Base-by-base conservation (phyloP, 30 jellyfish, hydroid and myxozoan species). In the Pseudorhiza aurosa region DNA sequence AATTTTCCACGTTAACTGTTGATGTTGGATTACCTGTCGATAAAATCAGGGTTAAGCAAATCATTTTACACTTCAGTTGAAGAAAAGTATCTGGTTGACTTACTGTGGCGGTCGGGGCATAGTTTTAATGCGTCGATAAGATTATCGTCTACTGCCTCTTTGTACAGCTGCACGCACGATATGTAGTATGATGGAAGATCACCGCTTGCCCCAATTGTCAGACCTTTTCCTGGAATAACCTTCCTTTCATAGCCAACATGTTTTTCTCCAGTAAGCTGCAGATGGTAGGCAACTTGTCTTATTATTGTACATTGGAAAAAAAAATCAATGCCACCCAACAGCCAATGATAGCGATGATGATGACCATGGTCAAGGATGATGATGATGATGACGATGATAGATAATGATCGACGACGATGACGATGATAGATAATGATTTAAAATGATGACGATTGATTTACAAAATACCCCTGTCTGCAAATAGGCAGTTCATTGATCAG, bases 21-120 rank as follows among this genome's bases (percentile, higher is more conserved):
- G n/a, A n/a, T n/a, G n/a, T n/a, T n/a, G n/a, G n/a, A n/a, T n/a
- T n/a, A n/a, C n/a, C n/a, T n/a, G n/a, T n/a, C n/a, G n/a, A n/a
- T n/a, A n/a, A n/a, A n/a, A n/a, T n/a, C n/a, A n/a, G n/a, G n/a
- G n/a, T n/a, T n/a, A n/a, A n/a, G n/a, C n/a, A n/a, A n/a, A n/a
- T n/a, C n/a, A n/a, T n/a, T n/a, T n/a, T n/a, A n/a, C n/a, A n/a
- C n/a, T n/a, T n/a, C n/a, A n/a, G n/a, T n/a, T n/a, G n/a, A n/a
- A n/a, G n/a, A n/a, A n/a, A n/a, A n/a, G n/a, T n/a, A n/a, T n/a
- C n/a, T n/a, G n/a, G n/a, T n/a, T n/a, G 1, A 49, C 82, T 58
- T 46, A 77, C 89, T 35, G 32, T 77, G 89, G 1, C 89, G 80
- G 47, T 77, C 68, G 4, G 89, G 89, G 50, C 89, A 77, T 0